Percentiles rank a stretch among this genome's conserved stretches.
Conservation (phyloP, 2,113 vertebrate species). For the Brienomyrus longianalis region DNA sequence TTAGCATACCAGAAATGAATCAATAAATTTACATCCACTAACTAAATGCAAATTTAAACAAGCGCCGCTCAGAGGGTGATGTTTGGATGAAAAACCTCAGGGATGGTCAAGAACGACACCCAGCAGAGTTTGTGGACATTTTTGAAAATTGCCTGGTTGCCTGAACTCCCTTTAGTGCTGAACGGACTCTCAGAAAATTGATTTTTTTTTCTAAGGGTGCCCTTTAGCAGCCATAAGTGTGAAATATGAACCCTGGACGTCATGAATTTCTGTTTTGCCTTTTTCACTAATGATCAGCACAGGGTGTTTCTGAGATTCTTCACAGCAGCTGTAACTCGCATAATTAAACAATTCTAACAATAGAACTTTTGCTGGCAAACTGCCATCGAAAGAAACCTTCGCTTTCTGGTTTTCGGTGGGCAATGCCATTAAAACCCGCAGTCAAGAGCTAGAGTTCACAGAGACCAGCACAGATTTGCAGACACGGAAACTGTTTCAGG, state of each 20-base stretch:
- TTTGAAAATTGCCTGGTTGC: slow-evolving; percentile 97
- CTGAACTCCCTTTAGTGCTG: slow-evolving; percentile 89
- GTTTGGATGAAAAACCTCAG: slow-evolving; percentile 78
- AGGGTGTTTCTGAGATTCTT: slow-evolving; percentile 88
- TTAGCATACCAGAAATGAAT: background rate
- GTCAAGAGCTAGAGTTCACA: background rate
- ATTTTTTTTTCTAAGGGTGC: slow-evolving; percentile 97
- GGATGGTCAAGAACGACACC: slow-evolving; percentile 82
- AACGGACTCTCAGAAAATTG: slow-evolving; percentile 98
- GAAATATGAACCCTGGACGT: slow-evolving; percentile 99
- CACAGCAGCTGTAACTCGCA: slow-evolving; percentile 81
- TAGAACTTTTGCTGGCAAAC: slow-evolving; percentile 89
- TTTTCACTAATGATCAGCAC: slow-evolving; percentile 91
- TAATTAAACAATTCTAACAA: slow-evolving; percentile 98
- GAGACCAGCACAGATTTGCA: background rate
- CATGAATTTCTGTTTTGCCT: slow-evolving; percentile 70
- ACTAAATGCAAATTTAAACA: slow-evolving; percentile 1
- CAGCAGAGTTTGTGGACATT: slow-evolving; percentile 67
- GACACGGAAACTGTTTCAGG: background rate
- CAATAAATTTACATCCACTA: background rate
- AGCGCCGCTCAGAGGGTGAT: slow-evolving; percentile 71
- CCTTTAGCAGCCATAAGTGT: slow-evolving; percentile 97
- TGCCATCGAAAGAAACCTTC: slow-evolving; percentile 64
- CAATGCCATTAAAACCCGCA: slow-evolving; percentile 72
- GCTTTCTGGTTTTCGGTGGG: slow-evolving; percentile 71